A percentile compares a stretch with the other conserved stretches of the same genome.
Conservation (phyloP, 2,797 vertebrate genomes). For the Champsocephalus gunnari region DNA sequence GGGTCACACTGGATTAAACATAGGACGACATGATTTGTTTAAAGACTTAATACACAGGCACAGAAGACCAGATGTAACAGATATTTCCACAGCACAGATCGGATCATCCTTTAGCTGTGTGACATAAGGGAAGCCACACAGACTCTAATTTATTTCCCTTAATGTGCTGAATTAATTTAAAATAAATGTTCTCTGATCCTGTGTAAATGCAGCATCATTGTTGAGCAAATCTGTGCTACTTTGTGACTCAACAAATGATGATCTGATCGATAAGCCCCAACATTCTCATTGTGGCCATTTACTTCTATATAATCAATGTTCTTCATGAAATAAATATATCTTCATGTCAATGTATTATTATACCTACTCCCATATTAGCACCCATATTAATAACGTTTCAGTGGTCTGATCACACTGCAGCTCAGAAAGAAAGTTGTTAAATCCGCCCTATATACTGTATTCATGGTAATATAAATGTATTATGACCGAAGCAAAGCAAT, state of each 20-base stretch:
- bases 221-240: constrained; percentile 38
- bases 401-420: constrained; percentile 29
- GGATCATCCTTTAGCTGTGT: constrained; percentile 29
- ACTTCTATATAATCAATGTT: constrained; percentile 25
- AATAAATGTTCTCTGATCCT: constrained; percentile 23
- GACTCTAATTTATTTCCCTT: background rate
- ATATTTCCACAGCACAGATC: constrained; percentile 36
- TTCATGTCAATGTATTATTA: constrained; percentile 11
- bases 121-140: constrained; percentile 27
- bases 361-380: constrained; percentile 27
- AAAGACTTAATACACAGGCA: constrained; percentile 65
- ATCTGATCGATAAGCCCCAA: constrained; percentile 28
- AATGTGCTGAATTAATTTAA: constrained; percentile 15
- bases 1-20: constrained; percentile 72
- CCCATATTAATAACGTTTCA: constrained; percentile 48
- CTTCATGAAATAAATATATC: constrained; percentile 20
- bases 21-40: constrained; percentile 35
- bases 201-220: constrained; percentile 35
- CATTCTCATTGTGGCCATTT: constrained; percentile 2
- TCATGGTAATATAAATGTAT: background rate
- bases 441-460: background rate
- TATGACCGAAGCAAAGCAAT: background rate
- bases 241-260: constrained; percentile 39
- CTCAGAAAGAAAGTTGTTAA: constrained; percentile 1
- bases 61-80: constrained; percentile 65